Evolutionary conservation across 2,113 vertebrate genomes (phyloP).

Genomic region (Laterallus jamaicensis): DNA sequence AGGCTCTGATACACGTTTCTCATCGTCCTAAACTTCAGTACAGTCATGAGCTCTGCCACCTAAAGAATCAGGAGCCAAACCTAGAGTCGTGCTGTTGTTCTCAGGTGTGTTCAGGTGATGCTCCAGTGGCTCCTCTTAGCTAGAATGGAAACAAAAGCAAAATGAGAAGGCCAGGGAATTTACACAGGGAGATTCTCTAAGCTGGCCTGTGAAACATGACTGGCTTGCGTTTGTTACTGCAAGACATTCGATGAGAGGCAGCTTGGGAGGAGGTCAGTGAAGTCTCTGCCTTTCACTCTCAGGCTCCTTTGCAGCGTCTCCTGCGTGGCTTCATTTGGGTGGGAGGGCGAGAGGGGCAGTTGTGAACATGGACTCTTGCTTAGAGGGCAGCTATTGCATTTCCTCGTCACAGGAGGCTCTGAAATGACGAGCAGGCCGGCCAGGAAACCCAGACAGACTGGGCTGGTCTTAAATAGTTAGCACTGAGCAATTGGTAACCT

Average conservation of each 20-base stretch:
- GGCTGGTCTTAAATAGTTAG: not conserved
- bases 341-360: not conserved
- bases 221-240: accelerated
- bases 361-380: not conserved
- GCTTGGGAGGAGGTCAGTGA: not conserved
- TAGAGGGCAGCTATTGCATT: not conserved
- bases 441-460: not conserved
- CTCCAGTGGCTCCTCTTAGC: not conserved
- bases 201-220: not conserved
- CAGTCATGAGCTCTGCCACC: not conserved
- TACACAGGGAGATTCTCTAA: not conserved
- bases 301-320: not conserved
- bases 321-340: not conserved
- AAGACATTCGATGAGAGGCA: accelerated
- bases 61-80: not conserved
- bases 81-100: not conserved
- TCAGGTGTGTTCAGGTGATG: not conserved
- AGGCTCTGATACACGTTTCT: not conserved
- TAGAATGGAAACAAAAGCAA: not conserved
- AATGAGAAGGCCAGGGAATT: not conserved
- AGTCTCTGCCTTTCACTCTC: not conserved
- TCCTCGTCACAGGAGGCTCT: not conserved
- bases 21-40: not conserved
- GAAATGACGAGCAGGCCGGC: not conserved
- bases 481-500: not conserved